phyloP scores from a whole-genome alignment of 2,888 invertebrate species.

The Drosophila mayaguana region DNA sequence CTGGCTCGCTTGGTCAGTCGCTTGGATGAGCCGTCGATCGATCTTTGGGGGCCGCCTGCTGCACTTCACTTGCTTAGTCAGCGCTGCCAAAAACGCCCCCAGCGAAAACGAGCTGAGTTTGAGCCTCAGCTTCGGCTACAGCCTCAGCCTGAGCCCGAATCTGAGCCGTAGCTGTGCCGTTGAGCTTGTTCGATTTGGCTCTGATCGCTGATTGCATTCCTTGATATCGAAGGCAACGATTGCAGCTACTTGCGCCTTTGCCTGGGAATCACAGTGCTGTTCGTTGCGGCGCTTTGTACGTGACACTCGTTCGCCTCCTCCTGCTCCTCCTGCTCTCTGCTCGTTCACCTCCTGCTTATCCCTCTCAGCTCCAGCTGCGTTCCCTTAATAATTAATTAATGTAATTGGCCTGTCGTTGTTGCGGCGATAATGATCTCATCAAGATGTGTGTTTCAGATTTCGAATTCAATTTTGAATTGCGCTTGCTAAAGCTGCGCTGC shows the following conservation, averaged over 20 bases:
- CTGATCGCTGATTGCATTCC: constrained; percentile 76
- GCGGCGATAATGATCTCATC: constrained; percentile 83
- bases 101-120: constrained; percentile 43
- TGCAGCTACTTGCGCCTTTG: constrained; percentile 49
- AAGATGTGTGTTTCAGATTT: constrained; percentile 77
- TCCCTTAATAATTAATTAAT: constrained; percentile 85
- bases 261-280: constrained; percentile 50
- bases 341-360: background rate
- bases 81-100: constrained; percentile 72
- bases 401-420: constrained; percentile 85
- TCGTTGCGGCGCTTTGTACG: constrained; percentile 67
- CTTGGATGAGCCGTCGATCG: constrained; percentile 57
- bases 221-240: constrained; percentile 64
- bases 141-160: constrained; percentile 14
- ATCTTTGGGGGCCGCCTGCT: constrained; percentile 62
- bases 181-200: constrained; percentile 71
- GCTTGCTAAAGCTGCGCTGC: constrained; percentile 27
- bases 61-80: constrained; percentile 72
- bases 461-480: constrained; percentile 77
- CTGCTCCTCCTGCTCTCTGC: background rate
- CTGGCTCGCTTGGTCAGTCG: constrained; percentile 3
- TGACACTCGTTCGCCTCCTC: constrained; percentile 64
- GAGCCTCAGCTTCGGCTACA: background rate
- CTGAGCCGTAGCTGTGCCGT: constrained; percentile 14
- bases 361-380: constrained; percentile 46